phyloP scores from a whole-genome alignment of 2,797 vertebrate species.

The Falco berigora region DNA sequence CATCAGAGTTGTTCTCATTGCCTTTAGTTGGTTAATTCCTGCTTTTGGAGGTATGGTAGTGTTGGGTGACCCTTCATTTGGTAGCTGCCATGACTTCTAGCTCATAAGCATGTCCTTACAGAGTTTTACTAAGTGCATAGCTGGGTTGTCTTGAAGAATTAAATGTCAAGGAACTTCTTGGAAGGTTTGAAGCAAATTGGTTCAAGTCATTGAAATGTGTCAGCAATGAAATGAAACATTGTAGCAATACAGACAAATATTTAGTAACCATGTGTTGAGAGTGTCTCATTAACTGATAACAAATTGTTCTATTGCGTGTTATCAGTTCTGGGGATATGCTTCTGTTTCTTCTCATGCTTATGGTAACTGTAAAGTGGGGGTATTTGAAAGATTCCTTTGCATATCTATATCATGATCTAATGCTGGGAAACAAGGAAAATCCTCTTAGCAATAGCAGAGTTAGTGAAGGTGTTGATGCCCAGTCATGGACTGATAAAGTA shows the following conservation, averaged over 20 bases:
- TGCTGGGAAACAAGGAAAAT: neutral
- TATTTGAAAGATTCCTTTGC: neutral
- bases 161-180: neutral
- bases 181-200: neutral
- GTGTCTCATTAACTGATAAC: constrained; percentile 13
- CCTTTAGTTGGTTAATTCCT: neutral
- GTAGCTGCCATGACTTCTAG: neutral
- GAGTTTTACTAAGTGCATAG: neutral
- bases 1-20: neutral
- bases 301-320: neutral
- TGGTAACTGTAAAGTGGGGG: neutral
- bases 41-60: neutral
- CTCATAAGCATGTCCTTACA: neutral
- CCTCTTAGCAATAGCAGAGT: neutral
- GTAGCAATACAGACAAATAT: constrained; percentile 3
- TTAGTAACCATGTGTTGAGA: neutral
- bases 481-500: neutral
- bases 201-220: constrained; percentile 5
- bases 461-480: neutral
- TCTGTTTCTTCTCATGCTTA: neutral
- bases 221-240: neutral
- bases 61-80: neutral
- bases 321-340: neutral
- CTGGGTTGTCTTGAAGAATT: neutral
- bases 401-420: constrained; percentile 10